Evolutionary conservation across 2,888 invertebrate species (phyloP).

Genomic region (Ochropleura leucogaster): DNA sequence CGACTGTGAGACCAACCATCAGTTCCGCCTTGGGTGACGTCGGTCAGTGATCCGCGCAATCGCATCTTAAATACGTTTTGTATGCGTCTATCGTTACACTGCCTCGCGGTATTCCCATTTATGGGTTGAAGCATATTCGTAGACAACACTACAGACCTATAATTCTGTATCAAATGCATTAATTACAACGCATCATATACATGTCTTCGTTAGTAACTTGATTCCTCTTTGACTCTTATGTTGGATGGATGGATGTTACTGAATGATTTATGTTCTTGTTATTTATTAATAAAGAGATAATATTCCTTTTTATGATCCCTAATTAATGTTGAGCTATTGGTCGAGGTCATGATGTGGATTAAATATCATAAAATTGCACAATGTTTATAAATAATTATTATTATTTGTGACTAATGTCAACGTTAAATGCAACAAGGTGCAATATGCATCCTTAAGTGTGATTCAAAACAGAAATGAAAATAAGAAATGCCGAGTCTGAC

Average conservation of each 20-base stretch:
- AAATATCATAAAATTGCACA: conserved; percentile 18
- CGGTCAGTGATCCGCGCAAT: conserved; percentile 56
- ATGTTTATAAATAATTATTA: conserved; percentile 6
- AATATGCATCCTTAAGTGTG: not conserved
- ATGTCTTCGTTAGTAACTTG: conserved; percentile 31
- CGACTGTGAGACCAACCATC: conserved; percentile 17
- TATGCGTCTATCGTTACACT: conserved; percentile 45
- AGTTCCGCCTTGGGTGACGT: conserved; percentile 43
- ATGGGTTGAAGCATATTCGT: conserved; percentile 18
- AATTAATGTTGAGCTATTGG: conserved; percentile 10
- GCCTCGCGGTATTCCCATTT: conserved; percentile 38
- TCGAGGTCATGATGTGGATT: conserved; percentile 26
- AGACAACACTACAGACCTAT: not conserved
- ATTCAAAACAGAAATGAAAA: conserved; percentile 1
- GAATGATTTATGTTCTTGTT: conserved; percentile 41
- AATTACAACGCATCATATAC: conserved; percentile 9
- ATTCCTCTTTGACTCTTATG: conserved; percentile 37
- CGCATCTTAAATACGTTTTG: conserved; percentile 33
- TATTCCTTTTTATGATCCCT: conserved; percentile 14
- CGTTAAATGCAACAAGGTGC: not conserved
- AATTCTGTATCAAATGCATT: conserved; percentile 5
- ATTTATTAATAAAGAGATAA: conserved; percentile 26
- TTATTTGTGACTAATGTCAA: conserved; percentile 15
- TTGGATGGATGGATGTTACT: not conserved
- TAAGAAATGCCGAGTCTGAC: not conserved